A percentile compares a stretch with the other conserved stretches of the same genome.
These are phyloP conservation scores for Crenichthys baileyi DNA, from an alignment of 2,797 vertebrate genomes.

Conservation along the genomic window DNA sequence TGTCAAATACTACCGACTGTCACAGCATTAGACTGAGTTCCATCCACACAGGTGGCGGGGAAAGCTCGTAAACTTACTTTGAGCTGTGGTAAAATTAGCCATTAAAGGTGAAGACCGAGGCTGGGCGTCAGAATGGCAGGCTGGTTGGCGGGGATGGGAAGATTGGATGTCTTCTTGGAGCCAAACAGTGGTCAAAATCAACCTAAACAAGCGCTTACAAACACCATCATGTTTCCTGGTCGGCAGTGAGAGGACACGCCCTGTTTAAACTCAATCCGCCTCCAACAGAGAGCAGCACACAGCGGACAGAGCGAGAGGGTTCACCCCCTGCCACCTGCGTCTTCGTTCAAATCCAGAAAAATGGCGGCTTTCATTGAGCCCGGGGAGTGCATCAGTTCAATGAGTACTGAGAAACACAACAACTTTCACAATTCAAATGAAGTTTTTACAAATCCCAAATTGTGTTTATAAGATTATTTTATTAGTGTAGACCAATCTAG, in stretches of 20 bases:
- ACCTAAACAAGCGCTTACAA: background rate
- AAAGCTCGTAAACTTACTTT: conserved; percentile 43
- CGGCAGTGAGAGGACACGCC: conserved; percentile 53
- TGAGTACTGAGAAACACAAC: no score
- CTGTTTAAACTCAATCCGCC: conserved; percentile 37
- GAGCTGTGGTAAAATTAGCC: conserved; percentile 11
- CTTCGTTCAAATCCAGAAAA: background rate
- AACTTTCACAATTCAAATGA: no score
- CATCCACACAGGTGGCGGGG: accelerated
- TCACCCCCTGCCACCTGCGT: conserved; percentile 8
- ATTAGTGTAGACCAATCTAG: no score
- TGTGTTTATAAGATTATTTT: no score
- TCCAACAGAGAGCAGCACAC: conserved; percentile 7
- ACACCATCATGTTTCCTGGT: conserved; percentile 58
- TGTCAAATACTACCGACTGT: background rate
- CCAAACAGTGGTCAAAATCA: background rate
- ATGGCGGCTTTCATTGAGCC: background rate
- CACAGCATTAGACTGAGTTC: accelerated
- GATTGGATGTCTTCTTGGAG: background rate
- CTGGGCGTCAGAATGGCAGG: background rate
- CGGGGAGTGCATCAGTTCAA: no score
- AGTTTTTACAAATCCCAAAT: no score
- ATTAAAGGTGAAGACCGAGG: conserved; percentile 39
- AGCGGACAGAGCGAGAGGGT: background rate
- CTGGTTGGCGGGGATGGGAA: background rate